A percentile compares a stretch with the other conserved stretches of the same genome.
Conservation (phyloP, 2,888 invertebrate genomes). For the Teinopalpus imperialis region DNA sequence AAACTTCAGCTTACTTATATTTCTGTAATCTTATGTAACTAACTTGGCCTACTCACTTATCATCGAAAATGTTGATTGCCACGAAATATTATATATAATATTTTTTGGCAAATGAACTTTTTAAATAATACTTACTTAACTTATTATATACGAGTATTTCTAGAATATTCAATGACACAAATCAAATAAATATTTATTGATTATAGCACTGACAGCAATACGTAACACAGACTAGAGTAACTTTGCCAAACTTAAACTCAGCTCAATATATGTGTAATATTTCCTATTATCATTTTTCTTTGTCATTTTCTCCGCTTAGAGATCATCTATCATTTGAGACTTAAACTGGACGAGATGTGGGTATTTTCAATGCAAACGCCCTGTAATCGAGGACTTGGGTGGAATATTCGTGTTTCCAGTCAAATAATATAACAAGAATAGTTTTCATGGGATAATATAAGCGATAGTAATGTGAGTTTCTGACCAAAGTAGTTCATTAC, state of each 20-base stretch:
- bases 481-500: no score
- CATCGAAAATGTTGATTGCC: no score
- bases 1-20: no score
- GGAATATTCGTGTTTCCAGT: constrained; percentile 14
- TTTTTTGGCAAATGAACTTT: no score
- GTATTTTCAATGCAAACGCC: constrained; percentile 18
- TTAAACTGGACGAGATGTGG: constrained; percentile 25
- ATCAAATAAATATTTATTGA: no score
- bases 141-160: no score
- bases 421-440: no score
- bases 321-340: constrained; percentile 23
- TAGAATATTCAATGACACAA: no score
- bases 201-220: constrained; percentile 4
- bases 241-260: constrained; percentile 12
- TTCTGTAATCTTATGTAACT: no score
- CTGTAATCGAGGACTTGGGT: constrained; percentile 12
- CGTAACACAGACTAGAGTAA: background rate
- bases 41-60: no score
- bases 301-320: constrained; percentile 15
- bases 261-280: background rate
- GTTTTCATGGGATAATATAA: constrained; percentile 3
- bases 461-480: background rate
- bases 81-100: no score
- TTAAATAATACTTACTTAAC: no score
- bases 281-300: constrained; percentile 17